A percentile compares a stretch with the other conserved stretches of the same genome.
Conservation (phyloP, 53 echinoderm and acorn worm genomes). For the Echinarachnius parma region DNA sequence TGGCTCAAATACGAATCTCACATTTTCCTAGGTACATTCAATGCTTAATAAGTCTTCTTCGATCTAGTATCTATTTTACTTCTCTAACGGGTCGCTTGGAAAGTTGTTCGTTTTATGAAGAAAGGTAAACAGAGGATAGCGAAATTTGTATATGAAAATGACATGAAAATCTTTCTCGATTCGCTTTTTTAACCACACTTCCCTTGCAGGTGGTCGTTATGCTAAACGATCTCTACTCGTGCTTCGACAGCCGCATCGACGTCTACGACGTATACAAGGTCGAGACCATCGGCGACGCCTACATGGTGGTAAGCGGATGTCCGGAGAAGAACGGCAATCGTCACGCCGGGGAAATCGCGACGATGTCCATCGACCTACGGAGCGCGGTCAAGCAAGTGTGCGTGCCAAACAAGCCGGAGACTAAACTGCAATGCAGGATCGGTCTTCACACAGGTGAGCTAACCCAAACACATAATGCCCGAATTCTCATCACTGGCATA, state of each 20-base stretch:
- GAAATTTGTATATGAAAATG: no score
- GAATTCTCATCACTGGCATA: background rate
- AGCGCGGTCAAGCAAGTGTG: constrained; percentile 62
- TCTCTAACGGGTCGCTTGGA: no score
- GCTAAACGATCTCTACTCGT: constrained; percentile 70
- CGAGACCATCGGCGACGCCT: constrained; percentile 83
- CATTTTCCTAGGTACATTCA: no score
- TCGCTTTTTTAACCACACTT: background rate
- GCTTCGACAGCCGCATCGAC: constrained; percentile 77
- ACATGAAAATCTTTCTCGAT: background rate
- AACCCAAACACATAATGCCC: background rate
- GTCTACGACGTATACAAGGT: constrained; percentile 86
- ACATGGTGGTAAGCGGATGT: constrained; percentile 82
- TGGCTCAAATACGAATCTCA: no score
- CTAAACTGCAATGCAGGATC: constrained; percentile 56
- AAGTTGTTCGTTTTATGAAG: no score
- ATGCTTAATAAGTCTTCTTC: no score
- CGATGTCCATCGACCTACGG: constrained; percentile 68
- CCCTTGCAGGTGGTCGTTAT: constrained; percentile 70
- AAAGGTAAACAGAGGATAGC: no score
- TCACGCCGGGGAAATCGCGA: constrained; percentile 73
- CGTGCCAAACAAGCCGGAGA: constrained; percentile 48
- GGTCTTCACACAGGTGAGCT: constrained; percentile 72
- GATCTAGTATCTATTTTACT: no score
- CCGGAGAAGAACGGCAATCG: constrained; percentile 68